Percentiles rank a stretch among this genome's conserved stretches.
Conservation (phyloP, 53 echinoderm and acorn worm genomes). For the Temnopleurus reevesii region DNA sequence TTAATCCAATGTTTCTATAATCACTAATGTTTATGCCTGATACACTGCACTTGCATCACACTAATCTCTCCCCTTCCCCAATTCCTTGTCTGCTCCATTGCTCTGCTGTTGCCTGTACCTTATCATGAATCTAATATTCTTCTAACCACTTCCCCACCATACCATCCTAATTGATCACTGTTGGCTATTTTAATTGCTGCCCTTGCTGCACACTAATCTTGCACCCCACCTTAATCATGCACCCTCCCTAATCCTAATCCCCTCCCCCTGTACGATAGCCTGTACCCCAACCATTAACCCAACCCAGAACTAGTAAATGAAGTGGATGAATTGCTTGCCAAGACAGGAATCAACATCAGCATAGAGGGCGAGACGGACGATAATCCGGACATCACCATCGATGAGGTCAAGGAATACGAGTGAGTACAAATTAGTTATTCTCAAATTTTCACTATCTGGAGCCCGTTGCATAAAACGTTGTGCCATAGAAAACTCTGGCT, state of each 20-base stretch:
- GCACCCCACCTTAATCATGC: neutral
- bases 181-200: neutral
- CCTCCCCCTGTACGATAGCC: constrained; percentile 9
- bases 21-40: no score
- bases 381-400: constrained; percentile 96
- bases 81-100: neutral
- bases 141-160: neutral
- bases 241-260: neutral
- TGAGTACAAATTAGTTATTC: constrained; percentile 61
- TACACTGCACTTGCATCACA: neutral
- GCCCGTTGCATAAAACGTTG: no score
- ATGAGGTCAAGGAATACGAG: constrained; percentile 94
- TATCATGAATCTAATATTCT: no score
- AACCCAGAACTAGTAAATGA: constrained; percentile 86
- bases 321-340: constrained; percentile 94
- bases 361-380: constrained; percentile 93
- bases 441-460: no score
- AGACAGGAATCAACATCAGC: constrained; percentile 88
- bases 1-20: no score
- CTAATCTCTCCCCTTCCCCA: neutral
- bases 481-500: no score
- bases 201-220: neutral
- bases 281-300: constrained; percentile 15
- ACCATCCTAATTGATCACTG: no score
- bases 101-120: neutral